phyloP scores from a whole-genome alignment of 2,888 invertebrate species.

The Salticus scenicus region DNA sequence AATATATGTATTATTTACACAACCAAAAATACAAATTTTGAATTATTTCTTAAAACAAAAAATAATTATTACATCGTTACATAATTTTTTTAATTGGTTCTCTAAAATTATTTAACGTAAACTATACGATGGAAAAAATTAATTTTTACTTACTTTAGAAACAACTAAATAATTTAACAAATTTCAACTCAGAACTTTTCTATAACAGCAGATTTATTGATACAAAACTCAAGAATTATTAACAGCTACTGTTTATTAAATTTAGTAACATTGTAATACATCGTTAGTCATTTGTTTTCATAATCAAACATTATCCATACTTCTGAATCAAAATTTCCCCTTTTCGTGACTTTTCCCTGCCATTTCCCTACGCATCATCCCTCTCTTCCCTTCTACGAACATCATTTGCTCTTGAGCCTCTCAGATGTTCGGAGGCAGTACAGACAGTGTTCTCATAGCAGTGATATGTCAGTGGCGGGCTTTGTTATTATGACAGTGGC shows the following conservation, averaged over 20 bases:
- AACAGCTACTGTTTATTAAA: not conserved
- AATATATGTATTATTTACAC: no score
- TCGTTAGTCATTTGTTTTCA: not conserved
- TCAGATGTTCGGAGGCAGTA: constrained; percentile 11
- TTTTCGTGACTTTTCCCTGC: not conserved
- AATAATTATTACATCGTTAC: no score
- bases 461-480: constrained; percentile 11
- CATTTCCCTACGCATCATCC: not conserved
- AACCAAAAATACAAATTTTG: no score
- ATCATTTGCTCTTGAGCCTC: constrained; percentile 1
- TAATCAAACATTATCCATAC: no score
- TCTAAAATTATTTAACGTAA: no score
- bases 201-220: no score
- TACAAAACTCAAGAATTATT: not conserved
- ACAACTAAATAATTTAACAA: no score
- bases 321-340: not conserved
- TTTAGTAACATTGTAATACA: not conserved
- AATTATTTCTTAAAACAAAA: no score
- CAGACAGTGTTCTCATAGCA: not conserved
- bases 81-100: no score
- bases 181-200: no score
- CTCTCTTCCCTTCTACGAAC: not conserved
- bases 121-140: no score
- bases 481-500: constrained; percentile 15
- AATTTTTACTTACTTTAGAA: no score